Base-by-base conservation (phyloP, 2,113 vertebrate genomes). In the Anthoscopus minutus region DNA sequence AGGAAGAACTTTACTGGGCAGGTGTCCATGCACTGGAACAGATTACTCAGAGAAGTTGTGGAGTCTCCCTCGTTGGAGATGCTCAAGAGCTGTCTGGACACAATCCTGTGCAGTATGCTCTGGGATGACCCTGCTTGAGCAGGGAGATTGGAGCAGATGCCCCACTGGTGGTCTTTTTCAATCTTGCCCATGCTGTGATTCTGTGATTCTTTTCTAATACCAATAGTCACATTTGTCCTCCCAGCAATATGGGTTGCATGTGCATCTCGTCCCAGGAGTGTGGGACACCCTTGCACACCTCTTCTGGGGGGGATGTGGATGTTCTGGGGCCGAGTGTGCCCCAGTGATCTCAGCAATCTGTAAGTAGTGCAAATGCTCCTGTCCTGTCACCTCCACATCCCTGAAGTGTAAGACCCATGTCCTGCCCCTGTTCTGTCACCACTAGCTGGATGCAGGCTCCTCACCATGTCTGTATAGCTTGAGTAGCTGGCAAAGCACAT, bases 1-100 rank as follows among this genome's bases (percentile, higher is more conserved):
- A 62, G 23, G 16, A 54, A 47, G 13, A 54, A 47, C 7, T 38
- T 65, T 30, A 24, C 4, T 70, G 28, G 45, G n/a, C 23, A 14
- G n/a, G 3, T 45, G 19, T 45, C 3, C 13, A 10, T 0, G 2
- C 47, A 5, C 24, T n/a, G 24, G 28, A 38, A 16, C 5, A 54
- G 38, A 16, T 53, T 53, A 4, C 0, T 2, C 28, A 30, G 38
- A 30, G 47, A 54, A 0, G 1, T 16, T 17, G 19, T 54, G 30
- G n/a, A 40, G 13, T 62, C 4, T 71, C 48, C 16, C 24, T 54
- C 4, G 0, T 6, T 70, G 56, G 19, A 62, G n/a, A 47, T 79
- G 40, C 1, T 71, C 9, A 62, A 40, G 48, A 71, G 21, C 30
- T 11, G 9, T 7, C 20, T 22, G 30, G n/a, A 48, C 2, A 5